Conservation (phyloP, 2,113 vertebrate genomes). For the Rhynchopsitta pachyrhyncha region DNA sequence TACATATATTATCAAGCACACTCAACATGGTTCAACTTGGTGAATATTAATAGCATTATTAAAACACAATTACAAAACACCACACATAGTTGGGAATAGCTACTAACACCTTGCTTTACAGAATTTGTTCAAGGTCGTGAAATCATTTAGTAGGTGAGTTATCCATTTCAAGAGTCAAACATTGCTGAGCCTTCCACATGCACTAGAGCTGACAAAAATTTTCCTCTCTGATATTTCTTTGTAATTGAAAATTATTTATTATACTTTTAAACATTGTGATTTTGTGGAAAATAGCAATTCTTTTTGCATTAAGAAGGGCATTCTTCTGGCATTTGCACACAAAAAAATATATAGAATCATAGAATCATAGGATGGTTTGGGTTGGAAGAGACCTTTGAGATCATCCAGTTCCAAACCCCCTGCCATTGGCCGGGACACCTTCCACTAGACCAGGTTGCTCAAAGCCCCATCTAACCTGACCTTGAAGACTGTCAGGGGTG, state of each 20-base stretch:
- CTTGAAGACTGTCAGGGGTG: not conserved
- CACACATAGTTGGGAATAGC: not conserved
- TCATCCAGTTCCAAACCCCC: not conserved
- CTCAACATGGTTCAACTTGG: not conserved
- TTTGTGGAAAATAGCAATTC: not conserved
- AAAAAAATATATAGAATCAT: not conserved
- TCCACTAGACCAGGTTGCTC: not conserved
- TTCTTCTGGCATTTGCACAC: not conserved
- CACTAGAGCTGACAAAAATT: not conserved
- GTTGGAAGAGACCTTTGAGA: not conserved
- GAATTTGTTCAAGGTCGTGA: not conserved
- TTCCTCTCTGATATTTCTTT: not conserved
- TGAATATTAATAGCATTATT: constrained; percentile 42
- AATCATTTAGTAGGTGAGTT: not conserved
- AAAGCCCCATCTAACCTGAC: too few relatives aligned
- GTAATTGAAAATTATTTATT: not conserved
- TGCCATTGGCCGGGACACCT: not conserved
- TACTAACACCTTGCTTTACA: not conserved
- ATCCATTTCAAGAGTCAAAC: not conserved
- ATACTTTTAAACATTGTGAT: not conserved
- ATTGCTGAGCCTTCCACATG: not conserved
- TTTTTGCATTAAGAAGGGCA: not conserved
- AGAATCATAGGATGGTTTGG: not conserved
- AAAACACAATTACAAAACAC: not conserved
- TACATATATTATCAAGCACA: not conserved